These are phyloP conservation scores for Gnathonemus echidnorhynchus DNA, from an alignment of 2,113 vertebrate genomes.

Conservation along the genomic window DNA sequence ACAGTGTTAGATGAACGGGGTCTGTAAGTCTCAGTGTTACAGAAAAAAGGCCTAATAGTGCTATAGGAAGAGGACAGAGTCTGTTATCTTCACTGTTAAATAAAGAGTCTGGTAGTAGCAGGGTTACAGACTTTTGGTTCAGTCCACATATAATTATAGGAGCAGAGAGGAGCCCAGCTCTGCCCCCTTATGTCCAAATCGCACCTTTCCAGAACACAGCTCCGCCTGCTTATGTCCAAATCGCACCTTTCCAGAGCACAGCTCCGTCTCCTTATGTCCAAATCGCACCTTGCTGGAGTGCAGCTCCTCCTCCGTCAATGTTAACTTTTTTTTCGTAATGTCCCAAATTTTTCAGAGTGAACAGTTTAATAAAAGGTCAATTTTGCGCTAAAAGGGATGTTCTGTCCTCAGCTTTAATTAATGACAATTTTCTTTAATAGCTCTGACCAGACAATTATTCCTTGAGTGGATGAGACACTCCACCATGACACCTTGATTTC, in stretches of 20 bases:
- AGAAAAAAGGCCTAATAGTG: background rate
- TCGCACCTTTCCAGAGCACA: background rate
- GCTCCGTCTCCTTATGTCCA: background rate
- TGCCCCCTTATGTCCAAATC: background rate
- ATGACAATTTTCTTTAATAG: background rate
- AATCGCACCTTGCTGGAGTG: background rate
- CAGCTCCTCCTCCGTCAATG: background rate
- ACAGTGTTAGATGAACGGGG: background rate
- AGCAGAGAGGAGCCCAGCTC: background rate
- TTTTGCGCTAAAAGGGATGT: background rate
- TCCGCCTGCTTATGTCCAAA: background rate
- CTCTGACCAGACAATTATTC: background rate
- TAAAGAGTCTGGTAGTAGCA: background rate
- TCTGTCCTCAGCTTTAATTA: background rate
- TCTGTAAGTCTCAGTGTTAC: background rate
- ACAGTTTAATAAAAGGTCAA: background rate
- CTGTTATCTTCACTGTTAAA: background rate
- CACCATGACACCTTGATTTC: too few relatives aligned
- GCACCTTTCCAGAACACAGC: background rate
- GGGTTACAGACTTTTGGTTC: background rate
- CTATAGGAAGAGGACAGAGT: background rate
- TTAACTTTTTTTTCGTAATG: background rate
- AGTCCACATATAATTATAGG: background rate
- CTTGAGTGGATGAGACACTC: too few relatives aligned
- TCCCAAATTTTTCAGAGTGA: background rate